A percentile compares a stretch with the other conserved stretches of the same genome.
These are phyloP conservation scores for Apolygus lucorum DNA, from an alignment of 1,140 invertebrate species.

Conservation along the genomic window DNA sequence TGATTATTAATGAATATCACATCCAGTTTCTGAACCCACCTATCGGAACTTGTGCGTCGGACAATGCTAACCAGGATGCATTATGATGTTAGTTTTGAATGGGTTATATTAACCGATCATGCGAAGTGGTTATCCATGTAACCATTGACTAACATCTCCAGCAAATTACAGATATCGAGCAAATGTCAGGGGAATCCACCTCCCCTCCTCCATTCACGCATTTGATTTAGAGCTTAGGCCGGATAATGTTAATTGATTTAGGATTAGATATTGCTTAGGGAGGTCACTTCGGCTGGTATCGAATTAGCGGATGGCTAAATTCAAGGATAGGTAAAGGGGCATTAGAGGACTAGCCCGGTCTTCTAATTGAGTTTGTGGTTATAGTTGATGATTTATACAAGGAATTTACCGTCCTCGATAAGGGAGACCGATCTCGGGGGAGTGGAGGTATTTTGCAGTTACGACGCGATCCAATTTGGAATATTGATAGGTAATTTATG, in stretches of 20 bases:
- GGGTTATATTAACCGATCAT: too few relatives aligned
- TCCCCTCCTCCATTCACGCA: not conserved
- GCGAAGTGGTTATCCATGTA: not conserved
- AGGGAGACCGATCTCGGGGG: too few relatives aligned
- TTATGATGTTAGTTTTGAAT: too few relatives aligned
- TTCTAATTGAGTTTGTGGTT: not conserved
- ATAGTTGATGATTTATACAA: too few relatives aligned
- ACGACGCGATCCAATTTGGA: too few relatives aligned
- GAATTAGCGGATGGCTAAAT: not conserved
- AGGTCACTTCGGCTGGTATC: not conserved
- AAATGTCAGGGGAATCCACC: not conserved
- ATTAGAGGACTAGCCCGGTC: not conserved
- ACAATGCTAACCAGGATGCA: too few relatives aligned
- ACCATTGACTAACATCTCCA: not conserved
- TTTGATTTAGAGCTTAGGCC: constrained; percentile 13
- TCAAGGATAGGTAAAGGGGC: not conserved
- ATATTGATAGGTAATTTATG: too few relatives aligned
- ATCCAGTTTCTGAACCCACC: too few relatives aligned
- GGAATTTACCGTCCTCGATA: too few relatives aligned
- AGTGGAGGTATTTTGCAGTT: too few relatives aligned
- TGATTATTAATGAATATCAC: too few relatives aligned
- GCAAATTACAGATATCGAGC: not conserved
- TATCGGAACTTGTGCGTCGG: too few relatives aligned
- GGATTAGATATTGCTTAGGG: constrained; percentile 15
- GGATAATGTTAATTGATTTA: constrained; percentile 17